Conservation (phyloP, 2,113 vertebrate genomes). For the Dendrocopos noguchii region DNA sequence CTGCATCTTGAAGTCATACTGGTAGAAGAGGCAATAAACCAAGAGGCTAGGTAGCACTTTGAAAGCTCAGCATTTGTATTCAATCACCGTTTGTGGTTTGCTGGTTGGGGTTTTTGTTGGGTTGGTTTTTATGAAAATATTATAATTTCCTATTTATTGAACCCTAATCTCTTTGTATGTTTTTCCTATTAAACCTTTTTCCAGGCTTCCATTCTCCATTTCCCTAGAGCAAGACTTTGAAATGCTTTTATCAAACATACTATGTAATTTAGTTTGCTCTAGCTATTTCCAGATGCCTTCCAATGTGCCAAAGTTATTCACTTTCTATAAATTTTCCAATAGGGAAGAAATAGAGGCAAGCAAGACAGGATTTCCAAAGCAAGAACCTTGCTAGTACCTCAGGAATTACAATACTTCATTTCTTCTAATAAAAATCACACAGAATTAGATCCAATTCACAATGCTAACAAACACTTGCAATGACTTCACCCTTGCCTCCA, state of each 20-base stretch:
- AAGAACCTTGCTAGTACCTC: neutral
- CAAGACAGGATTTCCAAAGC: neutral
- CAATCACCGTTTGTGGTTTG: neutral
- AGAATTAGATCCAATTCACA: neutral
- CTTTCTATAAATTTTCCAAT: neutral
- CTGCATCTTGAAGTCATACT: neutral
- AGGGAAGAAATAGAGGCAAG: slow-evolving; percentile 16
- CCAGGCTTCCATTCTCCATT: neutral
- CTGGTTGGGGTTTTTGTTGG: neutral
- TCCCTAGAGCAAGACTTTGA: neutral
- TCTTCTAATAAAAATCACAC: slow-evolving; percentile 22
- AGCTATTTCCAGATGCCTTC: slow-evolving; percentile 37
- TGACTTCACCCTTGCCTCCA: slow-evolving; percentile 44
- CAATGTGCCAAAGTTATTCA: neutral
- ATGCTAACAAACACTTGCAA: neutral
- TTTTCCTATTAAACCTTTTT: slow-evolving; percentile 1
- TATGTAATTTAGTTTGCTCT: neutral
- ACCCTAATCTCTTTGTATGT: neutral
- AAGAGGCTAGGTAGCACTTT: neutral
- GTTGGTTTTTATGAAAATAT: neutral
- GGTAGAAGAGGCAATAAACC: neutral
- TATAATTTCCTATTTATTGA: neutral
- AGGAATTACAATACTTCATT: neutral
- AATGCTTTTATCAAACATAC: neutral
- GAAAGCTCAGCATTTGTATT: neutral